Conservation (phyloP, 2,113 vertebrate genomes). For the Myiagra hebetior region DNA sequence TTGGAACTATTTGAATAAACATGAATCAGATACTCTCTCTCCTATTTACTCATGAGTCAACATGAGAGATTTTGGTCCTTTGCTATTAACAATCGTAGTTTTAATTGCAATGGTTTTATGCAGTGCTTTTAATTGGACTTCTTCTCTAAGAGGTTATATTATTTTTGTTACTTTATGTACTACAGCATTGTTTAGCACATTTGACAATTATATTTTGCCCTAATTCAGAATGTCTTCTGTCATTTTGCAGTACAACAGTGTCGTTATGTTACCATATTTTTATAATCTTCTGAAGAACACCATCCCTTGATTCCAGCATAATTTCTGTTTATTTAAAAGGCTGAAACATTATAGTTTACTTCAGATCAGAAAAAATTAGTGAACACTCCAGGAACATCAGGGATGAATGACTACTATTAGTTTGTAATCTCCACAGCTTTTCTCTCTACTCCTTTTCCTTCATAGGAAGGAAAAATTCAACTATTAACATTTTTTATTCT, state of each 20-base stretch:
- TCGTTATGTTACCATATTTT: not conserved
- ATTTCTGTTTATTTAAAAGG: not conserved
- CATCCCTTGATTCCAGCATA: not conserved
- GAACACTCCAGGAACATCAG: not conserved
- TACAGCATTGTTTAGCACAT: not conserved
- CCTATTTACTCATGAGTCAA: not conserved
- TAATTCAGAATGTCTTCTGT: not conserved
- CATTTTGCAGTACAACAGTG: not conserved
- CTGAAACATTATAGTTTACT: not conserved
- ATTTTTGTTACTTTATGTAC: not conserved
- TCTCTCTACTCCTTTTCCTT: not conserved
- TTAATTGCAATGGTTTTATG: not conserved
- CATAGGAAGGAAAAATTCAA: not conserved
- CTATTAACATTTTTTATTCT: not conserved
- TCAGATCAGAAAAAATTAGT: not conserved
- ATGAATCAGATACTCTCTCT: not conserved
- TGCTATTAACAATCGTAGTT: not conserved
- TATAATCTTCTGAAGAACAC: not conserved
- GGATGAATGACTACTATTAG: not conserved
- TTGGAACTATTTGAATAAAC: not conserved
- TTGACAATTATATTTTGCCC: not conserved
- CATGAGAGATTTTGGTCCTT: not conserved
- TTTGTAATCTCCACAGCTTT: not conserved
- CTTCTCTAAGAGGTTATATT: not conserved
- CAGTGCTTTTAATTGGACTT: not conserved